Base-by-base conservation (phyloP, 1,140 invertebrate species). In the Thaumatotibia leucotreta region DNA sequence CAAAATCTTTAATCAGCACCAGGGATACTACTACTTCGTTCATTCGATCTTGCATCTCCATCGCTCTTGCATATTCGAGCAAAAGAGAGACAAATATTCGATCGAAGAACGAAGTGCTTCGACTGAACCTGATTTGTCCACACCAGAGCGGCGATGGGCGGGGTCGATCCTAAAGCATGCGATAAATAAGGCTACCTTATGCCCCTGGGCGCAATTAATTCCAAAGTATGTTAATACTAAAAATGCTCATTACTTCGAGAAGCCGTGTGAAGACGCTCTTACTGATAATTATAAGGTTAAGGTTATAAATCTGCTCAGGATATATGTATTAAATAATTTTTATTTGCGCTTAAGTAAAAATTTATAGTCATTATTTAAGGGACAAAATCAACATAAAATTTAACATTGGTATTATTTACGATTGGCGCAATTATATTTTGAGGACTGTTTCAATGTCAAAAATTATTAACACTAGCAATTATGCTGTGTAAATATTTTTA, bases 121-220 rank as follows among this genome's bases (percentile, higher is more conserved):
- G n/a, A n/a, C n/a, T n/a, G n/a, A n/a, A n/a, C 3, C 11, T 35
- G 39, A 45, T 45, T 45, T 45, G 39, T 45, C 39, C 20, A 27
- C 67, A 66, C 63, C 69, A 68, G 70, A 76, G 74, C 67, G 68
- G 74, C 58, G 49, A 61, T 74, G 79, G 80, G 84, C 83, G 86
- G 82, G 68, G 77, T 72, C 66, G 77, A 70, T 78, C 78, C 78
- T 82, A 85, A 83, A 84, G 68, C 75, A 86, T 86, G 70, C 69
- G 68, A 83, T 78, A 83, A 76, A 79, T 87, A 83, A 76, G 68
- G 76, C 82, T 82, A 82, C 82, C 82, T 65, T 61, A 73, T 76
- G 81, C 83, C 83, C 75, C 65, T 71, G 72, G 85, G 81, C 83
- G 64, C 71, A 72, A 80, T 84, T 83, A 87, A 85, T 87, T 65